Base-by-base conservation (phyloP, 2,888 invertebrate genomes). In the Mechanitis mazaeus region DNA sequence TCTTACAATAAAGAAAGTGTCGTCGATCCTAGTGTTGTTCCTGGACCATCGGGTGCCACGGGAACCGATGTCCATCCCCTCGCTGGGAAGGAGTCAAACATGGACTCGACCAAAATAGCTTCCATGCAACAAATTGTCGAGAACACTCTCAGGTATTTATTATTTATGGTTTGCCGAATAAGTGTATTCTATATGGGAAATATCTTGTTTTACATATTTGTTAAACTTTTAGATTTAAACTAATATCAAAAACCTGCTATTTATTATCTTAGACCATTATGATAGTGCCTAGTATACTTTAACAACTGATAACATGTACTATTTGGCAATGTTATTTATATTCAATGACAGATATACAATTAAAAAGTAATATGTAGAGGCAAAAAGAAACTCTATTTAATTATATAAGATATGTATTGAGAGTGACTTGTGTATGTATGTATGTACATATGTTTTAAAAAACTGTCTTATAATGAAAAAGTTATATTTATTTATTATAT, bases 51-150 rank as follows among this genome's bases (percentile, higher is more conserved):
- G 71, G 75, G 79, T 70, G 76, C 77, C 69, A 70, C 78, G 67
- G 78, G 75, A 69, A 71, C 83, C 68, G 79, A 79, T 72, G 72
- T 75, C 69, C 81, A 79, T 67, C 71, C 81, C 67, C 69, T 76
- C 61, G 76, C 72, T 71, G 75, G 69, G 68, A 78, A 76, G 69
- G 87, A 84, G 75, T 76, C 85, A 71, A 84, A 81, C 69, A 90
- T 91, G 90, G 90, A 90, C 79, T 80, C 85, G 42, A 79, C 75
- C 72, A 88, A 87, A 84, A 81, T 89, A 77, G 81, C 85, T 75
- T 89, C 89, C 67, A 92, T 93, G 86, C 92, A 92, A 71, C 91
- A 92, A 78, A 91, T 93, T 78, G 92, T 93, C 70, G 93, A 93
- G 78, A 92, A 92, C 78, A 91, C 92, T 75, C 90, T 93, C 76